Base-by-base conservation (phyloP, 2,888 invertebrate species). In the Acanthosepion lycidas region DNA sequence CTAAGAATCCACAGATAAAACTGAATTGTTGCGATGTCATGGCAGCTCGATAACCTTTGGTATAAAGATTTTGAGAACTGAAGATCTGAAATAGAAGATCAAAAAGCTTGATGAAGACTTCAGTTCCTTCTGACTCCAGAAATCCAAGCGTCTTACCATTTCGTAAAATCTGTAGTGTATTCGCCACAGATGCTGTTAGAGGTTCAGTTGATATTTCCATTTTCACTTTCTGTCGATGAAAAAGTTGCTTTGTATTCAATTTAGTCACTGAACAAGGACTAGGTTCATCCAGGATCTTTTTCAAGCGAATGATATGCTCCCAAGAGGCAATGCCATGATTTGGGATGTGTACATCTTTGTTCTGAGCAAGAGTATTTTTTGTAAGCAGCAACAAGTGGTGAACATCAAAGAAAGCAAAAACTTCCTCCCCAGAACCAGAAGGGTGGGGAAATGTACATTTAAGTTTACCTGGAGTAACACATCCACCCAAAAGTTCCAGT, bases 51-150 rank as follows among this genome's bases (percentile, higher is more conserved):
- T 78, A 78, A n/a, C 78, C 78, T n/a, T n/a, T 78, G n/a, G 78
- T 33, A 33, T 78, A 78, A 33, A 78, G n/a, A n/a, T 78, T 78
- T 78, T 78, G n/a, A 12, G 78, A 78, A n/a, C 15, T 78, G n/a
- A 78, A 78, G n/a, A 78, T 33, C 78, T 78, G 78, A 78, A n/a
- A 78, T 5, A 78, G n/a, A n/a, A 78, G 78, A 78, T 78, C 78
- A 33, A 78, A n/a, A 78, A 78, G n/a, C n/a, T 78, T 78, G n/a
- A 78, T 78, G n/a, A 78, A n/a, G n/a, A 78, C 78, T 78, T 78
- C 78, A 15, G 78, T 78, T 78, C 78, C 78, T 78, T 78, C 78
- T 5, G 78, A 78, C n/a, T 78, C 78, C 9, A 78, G 78, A 78
- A 78, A 78, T 1, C 78, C 78, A 2, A 78, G 78, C n/a, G 78